Percentiles rank a stretch among this genome's conserved stretches.
Evolutionary conservation across 1,140 invertebrate species (phyloP).

Genomic region (Orussus abietinus): DNA sequence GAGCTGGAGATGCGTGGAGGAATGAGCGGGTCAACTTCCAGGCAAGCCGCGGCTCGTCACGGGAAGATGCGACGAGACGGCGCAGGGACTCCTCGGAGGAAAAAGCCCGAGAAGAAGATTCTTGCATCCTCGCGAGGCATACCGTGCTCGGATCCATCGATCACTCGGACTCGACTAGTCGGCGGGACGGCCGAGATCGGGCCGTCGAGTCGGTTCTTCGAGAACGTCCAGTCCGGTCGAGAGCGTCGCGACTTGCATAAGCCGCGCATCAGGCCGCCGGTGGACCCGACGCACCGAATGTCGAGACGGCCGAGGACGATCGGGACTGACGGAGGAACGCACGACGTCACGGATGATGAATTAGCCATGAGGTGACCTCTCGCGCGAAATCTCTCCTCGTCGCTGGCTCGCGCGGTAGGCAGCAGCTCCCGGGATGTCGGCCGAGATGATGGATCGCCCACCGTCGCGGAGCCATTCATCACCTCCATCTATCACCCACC

Average conservation of each 20-base stretch:
- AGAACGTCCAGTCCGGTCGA: neutral
- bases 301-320: conserved; percentile 17
- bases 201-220: neutral
- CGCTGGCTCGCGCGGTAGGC: conserved; percentile 41
- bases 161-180: too few relatives aligned
- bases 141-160: neutral
- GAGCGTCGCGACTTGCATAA: neutral
- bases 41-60: too few relatives aligned
- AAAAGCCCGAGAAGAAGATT: too few relatives aligned
- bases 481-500: conserved; percentile 52
- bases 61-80: too few relatives aligned
- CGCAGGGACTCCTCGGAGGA: too few relatives aligned
- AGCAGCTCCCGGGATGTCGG: conserved; percentile 43
- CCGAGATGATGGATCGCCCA: conserved; percentile 49
- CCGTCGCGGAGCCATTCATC: conserved; percentile 53
- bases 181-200: neutral
- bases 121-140: too few relatives aligned
- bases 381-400: conserved; percentile 48
- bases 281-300: neutral
- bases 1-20: too few relatives aligned
- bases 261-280: too few relatives aligned
- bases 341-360: conserved; percentile 43
- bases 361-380: conserved; percentile 48
- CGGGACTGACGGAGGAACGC: conserved; percentile 13
- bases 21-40: too few relatives aligned